These are phyloP conservation scores for Hormaphis cornu DNA, from an alignment of 1,140 invertebrate species.

Conservation along the genomic window DNA sequence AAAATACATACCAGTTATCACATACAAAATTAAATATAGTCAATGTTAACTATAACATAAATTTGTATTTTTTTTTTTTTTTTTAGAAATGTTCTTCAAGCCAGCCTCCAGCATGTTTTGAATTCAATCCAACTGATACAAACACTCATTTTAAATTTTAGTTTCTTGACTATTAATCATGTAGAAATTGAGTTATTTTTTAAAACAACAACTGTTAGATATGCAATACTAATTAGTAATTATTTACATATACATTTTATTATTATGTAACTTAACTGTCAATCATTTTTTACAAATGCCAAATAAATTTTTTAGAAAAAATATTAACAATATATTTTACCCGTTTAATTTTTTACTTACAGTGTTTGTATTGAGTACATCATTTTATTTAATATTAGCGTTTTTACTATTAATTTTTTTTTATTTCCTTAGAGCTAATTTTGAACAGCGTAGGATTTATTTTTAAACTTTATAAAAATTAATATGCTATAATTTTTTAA, in stretches of 20 bases:
- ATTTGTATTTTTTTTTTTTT: conserved; percentile 4
- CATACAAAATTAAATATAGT: neutral
- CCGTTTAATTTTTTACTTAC: neutral
- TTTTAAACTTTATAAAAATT: too few species aligned
- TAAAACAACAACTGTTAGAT: neutral
- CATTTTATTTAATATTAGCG: conserved; percentile 9
- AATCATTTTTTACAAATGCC: too few species aligned
- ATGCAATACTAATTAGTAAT: too few species aligned
- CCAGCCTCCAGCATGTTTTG: conserved; percentile 6
- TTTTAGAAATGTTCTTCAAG: conserved; percentile 4
- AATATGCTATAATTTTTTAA: too few species aligned
- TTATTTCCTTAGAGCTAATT: too few species aligned
- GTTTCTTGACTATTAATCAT: neutral
- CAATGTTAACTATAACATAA: neutral
- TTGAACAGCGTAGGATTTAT: too few species aligned
- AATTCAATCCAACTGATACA: conserved; percentile 3
- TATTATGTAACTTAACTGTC: too few species aligned
- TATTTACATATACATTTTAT: too few species aligned
- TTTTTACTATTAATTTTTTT: too few species aligned
- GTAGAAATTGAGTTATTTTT: conserved; percentile 12
- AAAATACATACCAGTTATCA: conserved; percentile 31
- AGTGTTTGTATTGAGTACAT: conserved; percentile 18
- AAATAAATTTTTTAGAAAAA: neutral
- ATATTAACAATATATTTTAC: neutral
- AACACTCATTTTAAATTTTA: conserved; percentile 23